phyloP scores from a whole-genome alignment of 2,797 vertebrate species.

The Melopsittacus undulatus region DNA sequence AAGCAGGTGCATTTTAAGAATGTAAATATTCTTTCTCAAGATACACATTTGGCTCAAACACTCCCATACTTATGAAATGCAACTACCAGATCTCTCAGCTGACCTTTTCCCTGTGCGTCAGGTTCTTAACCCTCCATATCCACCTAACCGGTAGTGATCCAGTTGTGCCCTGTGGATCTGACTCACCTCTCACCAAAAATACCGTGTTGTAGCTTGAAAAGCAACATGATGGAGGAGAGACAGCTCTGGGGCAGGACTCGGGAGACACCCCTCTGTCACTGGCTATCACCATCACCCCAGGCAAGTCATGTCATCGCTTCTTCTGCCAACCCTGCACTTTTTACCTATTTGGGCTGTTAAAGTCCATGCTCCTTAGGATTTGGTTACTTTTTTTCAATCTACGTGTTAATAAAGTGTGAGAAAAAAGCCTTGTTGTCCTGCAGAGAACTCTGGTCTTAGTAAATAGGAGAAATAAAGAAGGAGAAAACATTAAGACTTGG shows the following conservation, averaged over 20 bases:
- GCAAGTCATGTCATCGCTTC: neutral
- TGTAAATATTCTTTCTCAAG: neutral
- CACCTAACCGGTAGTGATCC: neutral
- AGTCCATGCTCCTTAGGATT: neutral
- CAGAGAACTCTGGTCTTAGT: neutral
- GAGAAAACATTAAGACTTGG: neutral
- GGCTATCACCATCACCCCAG: neutral
- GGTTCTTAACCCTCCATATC: neutral
- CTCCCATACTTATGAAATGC: neutral
- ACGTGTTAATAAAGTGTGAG: neutral
- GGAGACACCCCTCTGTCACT: neutral
- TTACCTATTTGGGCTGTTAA: neutral
- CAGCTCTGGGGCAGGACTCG: neutral
- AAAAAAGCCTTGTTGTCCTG: too few species aligned
- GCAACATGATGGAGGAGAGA: neutral
- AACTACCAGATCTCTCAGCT: neutral
- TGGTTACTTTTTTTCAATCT: neutral
- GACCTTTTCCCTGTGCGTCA: neutral
- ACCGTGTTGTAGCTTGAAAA: neutral
- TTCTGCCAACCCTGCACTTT: neutral
- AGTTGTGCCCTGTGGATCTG: neutral
- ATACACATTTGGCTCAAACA: neutral
- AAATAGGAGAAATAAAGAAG: neutral
- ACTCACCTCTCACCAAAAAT: conserved; percentile 5
- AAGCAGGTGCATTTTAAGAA: neutral